Conservation (phyloP, 2,113 vertebrate species). For the Ranitomeya variabilis region DNA sequence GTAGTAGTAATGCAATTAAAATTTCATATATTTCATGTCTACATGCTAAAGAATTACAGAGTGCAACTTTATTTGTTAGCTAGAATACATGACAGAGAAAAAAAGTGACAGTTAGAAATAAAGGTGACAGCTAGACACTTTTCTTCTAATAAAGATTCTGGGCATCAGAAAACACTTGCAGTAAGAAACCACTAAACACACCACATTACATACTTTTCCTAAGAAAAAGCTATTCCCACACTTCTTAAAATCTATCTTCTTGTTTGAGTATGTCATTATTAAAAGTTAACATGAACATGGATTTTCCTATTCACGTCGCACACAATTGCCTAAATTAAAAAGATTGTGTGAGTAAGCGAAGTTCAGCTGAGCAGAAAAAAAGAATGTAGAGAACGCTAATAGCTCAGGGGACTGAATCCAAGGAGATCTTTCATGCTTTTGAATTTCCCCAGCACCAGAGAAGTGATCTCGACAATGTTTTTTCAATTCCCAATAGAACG, state of each 20-base stretch:
- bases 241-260: constrained; percentile 18
- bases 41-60: no score
- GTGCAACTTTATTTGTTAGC: no score
- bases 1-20: no score
- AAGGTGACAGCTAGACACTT: not conserved
- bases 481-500: constrained; percentile 5
- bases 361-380: constrained; percentile 44
- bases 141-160: not conserved
- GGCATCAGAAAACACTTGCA: not conserved
- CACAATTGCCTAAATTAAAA: constrained; percentile 45
- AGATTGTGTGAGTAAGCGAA: constrained; percentile 26
- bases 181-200: not conserved
- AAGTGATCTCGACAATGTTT: constrained; percentile 13
- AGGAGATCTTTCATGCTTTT: constrained; percentile 32
- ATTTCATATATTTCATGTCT: no score
- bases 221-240: constrained; percentile 6
- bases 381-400: constrained; percentile 41
- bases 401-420: constrained; percentile 32
- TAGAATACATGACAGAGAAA: no score
- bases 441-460: constrained; percentile 36
- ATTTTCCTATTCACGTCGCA: constrained; percentile 45
- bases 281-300: constrained; percentile 35
- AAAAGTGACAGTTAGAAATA: no score
- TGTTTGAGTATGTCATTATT: constrained; percentile 42
- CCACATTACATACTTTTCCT: not conserved